These are phyloP conservation scores for Ciconia boyciana DNA, from an alignment of 2,113 vertebrate species.

Conservation along the genomic window DNA sequence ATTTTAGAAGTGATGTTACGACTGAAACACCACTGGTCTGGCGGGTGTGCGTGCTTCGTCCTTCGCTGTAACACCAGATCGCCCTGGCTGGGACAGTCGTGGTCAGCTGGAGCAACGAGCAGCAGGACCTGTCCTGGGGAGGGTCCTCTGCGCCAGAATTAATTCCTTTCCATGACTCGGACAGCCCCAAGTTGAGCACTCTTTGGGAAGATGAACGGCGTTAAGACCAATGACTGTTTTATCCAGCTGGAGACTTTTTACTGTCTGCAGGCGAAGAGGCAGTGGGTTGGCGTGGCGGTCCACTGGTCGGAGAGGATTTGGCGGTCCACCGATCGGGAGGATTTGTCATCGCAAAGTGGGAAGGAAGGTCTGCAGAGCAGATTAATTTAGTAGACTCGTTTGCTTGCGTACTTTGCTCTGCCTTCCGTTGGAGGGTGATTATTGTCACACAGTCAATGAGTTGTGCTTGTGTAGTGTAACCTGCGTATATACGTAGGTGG, in stretches of 20 bases:
- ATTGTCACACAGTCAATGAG: not conserved
- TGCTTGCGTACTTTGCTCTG: not conserved
- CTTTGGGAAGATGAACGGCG: not conserved
- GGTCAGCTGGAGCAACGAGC: not conserved
- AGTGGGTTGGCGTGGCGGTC: not conserved
- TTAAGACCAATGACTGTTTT: rapidly evolving
- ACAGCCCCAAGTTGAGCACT: not conserved
- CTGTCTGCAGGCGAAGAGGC: rapidly evolving
- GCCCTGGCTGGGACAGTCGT: not conserved
- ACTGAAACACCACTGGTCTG: not conserved
- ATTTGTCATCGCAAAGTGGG: not conserved
- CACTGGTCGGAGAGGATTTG: not conserved
- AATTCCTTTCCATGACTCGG: not conserved
- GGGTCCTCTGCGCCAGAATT: not conserved
- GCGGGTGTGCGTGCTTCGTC: rapidly evolving
- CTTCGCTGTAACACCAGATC: rapidly evolving
- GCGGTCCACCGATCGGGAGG: not conserved
- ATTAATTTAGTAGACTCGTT: not conserved
- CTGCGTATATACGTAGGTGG: rapidly evolving
- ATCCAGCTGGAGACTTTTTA: not conserved
- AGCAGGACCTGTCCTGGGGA: not conserved
- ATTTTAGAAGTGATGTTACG: not conserved
- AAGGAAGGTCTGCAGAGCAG: not conserved
- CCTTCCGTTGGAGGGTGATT: rapidly evolving
- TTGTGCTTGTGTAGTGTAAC: not conserved